Base-by-base conservation (phyloP, 2,113 vertebrate species). In the Mastomys natalensis region DNA sequence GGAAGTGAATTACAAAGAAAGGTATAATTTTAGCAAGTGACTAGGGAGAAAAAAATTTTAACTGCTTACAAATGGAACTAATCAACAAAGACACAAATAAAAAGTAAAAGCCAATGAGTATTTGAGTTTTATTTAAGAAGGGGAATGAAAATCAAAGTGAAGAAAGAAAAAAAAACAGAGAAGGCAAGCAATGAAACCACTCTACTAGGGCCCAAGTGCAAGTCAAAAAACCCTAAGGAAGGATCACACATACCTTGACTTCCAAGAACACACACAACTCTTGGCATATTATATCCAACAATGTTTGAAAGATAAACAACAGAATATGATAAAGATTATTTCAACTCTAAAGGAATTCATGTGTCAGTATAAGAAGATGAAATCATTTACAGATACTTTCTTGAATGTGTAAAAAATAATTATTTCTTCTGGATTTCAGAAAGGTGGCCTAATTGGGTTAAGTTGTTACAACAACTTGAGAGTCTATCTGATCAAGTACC, bases 341-440 rank as follows among this genome's bases (percentile, higher is more conserved):
- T 89, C 55, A 96, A 60, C 73, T 94, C 40, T 51, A 72, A 92
- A 97, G 89, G 26, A 93, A 97, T 21, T 76, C 58, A 82, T 62
- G 37, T 51, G 89, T 87, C 43, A 70, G 11, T 91, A 2, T 22
- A 93, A 90, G 51, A 22, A 21, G n/a, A 64, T 22, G 34, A 85
- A 91, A 96, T 51, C 45, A 55, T 43, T 93, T 95, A 87, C 1
- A 64, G 31, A 82, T 21, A 24, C 93, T 89, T 94, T 55, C 93
- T 85, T 62, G 17, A 77, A 24, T 10, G 37, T 68, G 29, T 68
- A n/a, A 89, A 90, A 84, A 85, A 9, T 58, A 43, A 84, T 45
- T 45, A 45, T 21, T 94, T 78, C 62, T 87, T 95, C 92, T 73
- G 17, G 48, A 92, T 88, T 24, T 92, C 31, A 10, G 26, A 1